Percentiles rank a stretch among this genome's conserved stretches.
Conservation (phyloP, 1,140 invertebrate genomes). For the Phymorhynchus buccinoides region DNA sequence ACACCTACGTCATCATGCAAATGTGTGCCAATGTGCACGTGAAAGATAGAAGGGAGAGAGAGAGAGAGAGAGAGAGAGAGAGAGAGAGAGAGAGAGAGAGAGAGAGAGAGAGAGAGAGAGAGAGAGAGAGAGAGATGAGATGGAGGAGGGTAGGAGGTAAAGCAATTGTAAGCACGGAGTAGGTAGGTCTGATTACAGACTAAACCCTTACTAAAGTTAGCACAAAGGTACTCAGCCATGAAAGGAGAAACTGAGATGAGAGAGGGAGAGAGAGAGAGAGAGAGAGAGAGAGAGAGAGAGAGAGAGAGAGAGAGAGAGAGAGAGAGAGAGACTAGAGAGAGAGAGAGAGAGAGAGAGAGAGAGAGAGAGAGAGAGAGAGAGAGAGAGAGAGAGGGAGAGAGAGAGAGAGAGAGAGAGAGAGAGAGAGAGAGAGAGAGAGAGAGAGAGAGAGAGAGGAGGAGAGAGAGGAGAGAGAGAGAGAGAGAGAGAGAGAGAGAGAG, state of each 20-base stretch:
- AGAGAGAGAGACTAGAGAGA: background rate
- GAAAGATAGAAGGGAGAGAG: no score
- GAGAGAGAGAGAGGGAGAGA: background rate
- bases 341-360: background rate
- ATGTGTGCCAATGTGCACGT: conserved; percentile 5
- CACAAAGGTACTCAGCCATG: no score
- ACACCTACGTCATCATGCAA: background rate
- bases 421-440: background rate
- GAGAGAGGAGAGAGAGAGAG: background rate
- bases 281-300: background rate
- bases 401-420: background rate
- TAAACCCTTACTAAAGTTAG: no score
- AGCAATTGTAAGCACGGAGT: no score
- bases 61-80: no score
- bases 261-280: no score
- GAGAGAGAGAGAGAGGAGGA: background rate
- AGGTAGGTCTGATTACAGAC: no score
- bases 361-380: background rate
- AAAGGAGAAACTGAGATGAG: no score
- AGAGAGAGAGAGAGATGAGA: background rate
- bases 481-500: background rate
- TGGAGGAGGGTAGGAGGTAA: background rate
- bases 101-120: background rate
- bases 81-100: no score
- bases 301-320: background rate